phyloP scores from a whole-genome alignment of 2,888 invertebrate genomes.

The Rhingia rostrata region DNA sequence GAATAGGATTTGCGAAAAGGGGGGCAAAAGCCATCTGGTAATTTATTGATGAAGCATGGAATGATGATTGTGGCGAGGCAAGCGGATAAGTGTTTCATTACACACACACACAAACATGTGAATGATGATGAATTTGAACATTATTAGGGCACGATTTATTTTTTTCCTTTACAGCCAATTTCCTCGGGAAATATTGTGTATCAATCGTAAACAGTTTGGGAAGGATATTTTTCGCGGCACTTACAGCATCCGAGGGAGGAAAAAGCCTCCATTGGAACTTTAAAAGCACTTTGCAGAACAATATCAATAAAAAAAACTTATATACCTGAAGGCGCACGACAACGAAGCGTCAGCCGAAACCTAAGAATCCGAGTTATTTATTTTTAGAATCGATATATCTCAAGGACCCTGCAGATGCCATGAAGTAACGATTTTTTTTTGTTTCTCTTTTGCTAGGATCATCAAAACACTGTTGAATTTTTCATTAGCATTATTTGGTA shows the following conservation, averaged over 20 bases:
- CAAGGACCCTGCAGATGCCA: background rate
- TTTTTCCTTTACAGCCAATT: constrained; percentile 31
- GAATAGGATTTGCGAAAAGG: constrained; percentile 2
- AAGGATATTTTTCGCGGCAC: background rate
- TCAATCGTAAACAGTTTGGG: constrained; percentile 25
- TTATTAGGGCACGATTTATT: constrained; percentile 33
- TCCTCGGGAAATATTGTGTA: constrained; percentile 36
- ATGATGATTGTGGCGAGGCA: background rate
- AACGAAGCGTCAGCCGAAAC: background rate
- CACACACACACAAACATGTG: no score
- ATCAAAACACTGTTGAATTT: no score
- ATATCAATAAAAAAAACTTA: background rate
- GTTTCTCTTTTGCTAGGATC: no score
- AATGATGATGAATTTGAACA: constrained; percentile 2
- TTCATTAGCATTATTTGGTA: no score
- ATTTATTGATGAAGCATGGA: constrained; percentile 22
- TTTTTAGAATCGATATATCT: constrained; percentile 35
- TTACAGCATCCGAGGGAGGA: background rate
- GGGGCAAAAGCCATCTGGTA: constrained; percentile 4
- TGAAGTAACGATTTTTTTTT: background rate
- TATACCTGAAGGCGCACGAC: background rate
- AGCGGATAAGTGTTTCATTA: background rate
- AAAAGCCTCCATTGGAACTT: background rate
- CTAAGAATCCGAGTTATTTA: constrained; percentile 17
- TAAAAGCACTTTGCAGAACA: constrained; percentile 11